phyloP scores from a whole-genome alignment of 2,888 invertebrate genomes.

The Drosophila hamatofila region DNA sequence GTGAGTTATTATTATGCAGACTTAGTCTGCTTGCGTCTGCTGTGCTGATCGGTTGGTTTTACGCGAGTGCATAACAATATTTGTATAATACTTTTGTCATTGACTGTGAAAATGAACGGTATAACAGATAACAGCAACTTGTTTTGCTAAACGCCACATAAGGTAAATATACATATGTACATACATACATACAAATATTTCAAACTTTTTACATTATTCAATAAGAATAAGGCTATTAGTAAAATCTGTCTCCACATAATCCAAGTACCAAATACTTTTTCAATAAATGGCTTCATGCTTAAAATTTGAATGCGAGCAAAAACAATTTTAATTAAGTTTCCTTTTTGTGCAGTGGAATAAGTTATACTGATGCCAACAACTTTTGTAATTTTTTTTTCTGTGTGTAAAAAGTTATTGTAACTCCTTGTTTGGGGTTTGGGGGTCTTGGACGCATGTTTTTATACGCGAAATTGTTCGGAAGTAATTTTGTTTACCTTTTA shows the following conservation, averaged over 20 bases:
- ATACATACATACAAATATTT: background rate
- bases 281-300: slow-evolving; percentile 1
- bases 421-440: background rate
- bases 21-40: background rate
- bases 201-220: background rate
- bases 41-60: background rate
- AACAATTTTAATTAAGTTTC: slow-evolving; percentile 41
- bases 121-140: background rate
- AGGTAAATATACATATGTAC: background rate
- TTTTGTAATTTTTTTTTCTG: background rate
- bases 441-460: slow-evolving; percentile 51
- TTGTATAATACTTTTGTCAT: background rate
- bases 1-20: no score
- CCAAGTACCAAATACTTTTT: background rate
- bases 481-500: slow-evolving; percentile 81
- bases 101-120: background rate
- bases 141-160: background rate
- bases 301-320: background rate
- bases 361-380: slow-evolving; percentile 12
- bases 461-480: slow-evolving; percentile 73
- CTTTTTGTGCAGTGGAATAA: slow-evolving; percentile 5
- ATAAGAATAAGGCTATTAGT: background rate
- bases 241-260: background rate
- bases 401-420: slow-evolving; percentile 52
- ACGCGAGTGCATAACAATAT: background rate